Conservation (phyloP, 1,140 invertebrate genomes). For the Drosophila truncata region DNA sequence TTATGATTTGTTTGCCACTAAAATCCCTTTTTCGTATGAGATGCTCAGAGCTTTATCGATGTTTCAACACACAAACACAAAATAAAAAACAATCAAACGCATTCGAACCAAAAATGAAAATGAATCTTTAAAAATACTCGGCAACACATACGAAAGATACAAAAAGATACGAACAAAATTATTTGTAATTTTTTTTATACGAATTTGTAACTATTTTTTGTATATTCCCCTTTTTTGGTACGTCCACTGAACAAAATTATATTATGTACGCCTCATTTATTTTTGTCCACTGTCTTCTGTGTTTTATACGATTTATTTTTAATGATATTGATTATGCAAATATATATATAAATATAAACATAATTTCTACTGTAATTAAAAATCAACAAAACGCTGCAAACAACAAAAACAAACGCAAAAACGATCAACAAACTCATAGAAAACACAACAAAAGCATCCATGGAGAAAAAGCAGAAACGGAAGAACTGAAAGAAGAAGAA, state of each 20-base stretch:
- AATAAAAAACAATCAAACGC: conserved; percentile 43
- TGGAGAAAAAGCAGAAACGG: conserved; percentile 43
- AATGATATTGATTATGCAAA: conserved; percentile 76
- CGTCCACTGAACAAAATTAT: conserved; percentile 61
- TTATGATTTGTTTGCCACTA: conserved; percentile 66
- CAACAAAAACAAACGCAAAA: conserved; percentile 36
- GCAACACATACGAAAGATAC: conserved; percentile 40
- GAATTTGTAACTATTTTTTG: conserved; percentile 46
- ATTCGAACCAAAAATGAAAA: conserved; percentile 77
- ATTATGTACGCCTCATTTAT: conserved; percentile 54
- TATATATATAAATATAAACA: conserved; percentile 74
- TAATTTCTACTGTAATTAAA: conserved; percentile 78
- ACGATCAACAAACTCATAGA: conserved; percentile 43
- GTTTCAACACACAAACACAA: conserved; percentile 35
- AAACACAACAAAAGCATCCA: conserved; percentile 49
- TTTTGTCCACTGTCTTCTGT: conserved; percentile 43
- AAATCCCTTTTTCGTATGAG: conserved; percentile 38
- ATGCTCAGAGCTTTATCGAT: conserved; percentile 59
- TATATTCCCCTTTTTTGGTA: conserved; percentile 51
- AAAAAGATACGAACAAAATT: conserved; percentile 49
- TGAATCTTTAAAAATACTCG: conserved; percentile 61
- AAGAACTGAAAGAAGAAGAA: conserved; percentile 30
- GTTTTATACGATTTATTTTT: conserved; percentile 61
- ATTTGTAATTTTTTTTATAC: conserved; percentile 47
- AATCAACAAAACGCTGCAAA: conserved; percentile 58